phyloP scores from a whole-genome alignment of 2,797 vertebrate species.

The Siniperca obscura region DNA sequence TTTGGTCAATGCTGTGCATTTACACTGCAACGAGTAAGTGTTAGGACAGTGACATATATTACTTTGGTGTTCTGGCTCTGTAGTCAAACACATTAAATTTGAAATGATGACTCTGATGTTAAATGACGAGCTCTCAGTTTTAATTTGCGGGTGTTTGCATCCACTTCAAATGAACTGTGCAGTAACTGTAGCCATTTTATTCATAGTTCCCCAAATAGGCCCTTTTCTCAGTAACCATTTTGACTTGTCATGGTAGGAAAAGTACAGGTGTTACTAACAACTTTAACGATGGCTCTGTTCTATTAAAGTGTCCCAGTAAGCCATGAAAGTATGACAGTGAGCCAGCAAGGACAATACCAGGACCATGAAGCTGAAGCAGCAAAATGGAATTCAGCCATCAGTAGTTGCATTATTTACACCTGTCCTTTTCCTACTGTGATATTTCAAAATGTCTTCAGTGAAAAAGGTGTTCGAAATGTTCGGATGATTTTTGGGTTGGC shows the following conservation, averaged over 20 bases:
- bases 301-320: background rate
- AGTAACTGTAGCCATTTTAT: background rate
- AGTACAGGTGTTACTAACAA: too few relatives aligned
- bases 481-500: background rate
- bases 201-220: background rate
- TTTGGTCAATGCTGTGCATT: background rate
- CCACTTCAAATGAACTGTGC: background rate
- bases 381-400: background rate
- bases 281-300: too few relatives aligned
- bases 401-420: background rate
- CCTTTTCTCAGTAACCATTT: background rate
- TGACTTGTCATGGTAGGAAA: background rate
- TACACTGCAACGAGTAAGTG: background rate
- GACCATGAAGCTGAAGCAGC: background rate
- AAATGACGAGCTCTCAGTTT: background rate
- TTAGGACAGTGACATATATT: background rate
- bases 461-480: background rate
- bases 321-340: background rate
- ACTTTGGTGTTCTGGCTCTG: background rate
- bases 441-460: background rate
- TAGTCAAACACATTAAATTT: background rate
- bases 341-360: too few relatives aligned
- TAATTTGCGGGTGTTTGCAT: background rate
- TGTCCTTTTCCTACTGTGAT: too few relatives aligned
- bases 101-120: background rate